These are phyloP conservation scores for Nannobrachium achirus DNA, from an alignment of 2,113 vertebrate genomes.

Conservation along the genomic window DNA sequence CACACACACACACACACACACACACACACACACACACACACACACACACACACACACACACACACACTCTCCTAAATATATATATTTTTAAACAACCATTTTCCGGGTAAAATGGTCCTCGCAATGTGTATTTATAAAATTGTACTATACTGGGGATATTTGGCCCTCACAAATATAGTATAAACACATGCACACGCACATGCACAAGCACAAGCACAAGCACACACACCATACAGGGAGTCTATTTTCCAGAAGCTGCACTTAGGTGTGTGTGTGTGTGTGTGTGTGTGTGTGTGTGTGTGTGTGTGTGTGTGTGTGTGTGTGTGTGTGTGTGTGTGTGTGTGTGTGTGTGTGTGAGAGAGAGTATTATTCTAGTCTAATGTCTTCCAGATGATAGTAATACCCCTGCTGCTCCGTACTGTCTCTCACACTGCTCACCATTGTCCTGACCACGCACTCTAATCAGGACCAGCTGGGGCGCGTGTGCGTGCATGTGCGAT, in stretches of 20 bases:
- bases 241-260: slow-evolving; percentile 66
- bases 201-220: slow-evolving; percentile 11
- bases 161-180: background rate
- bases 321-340: background rate
- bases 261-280: slow-evolving; percentile 5
- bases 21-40: background rate
- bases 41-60: background rate
- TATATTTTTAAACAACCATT: background rate
- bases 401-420: too few relatives aligned
- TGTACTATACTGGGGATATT: too few relatives aligned
- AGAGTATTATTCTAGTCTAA: background rate
- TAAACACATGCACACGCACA: background rate
- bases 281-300: background rate
- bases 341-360: background rate
- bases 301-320: slow-evolving; percentile 5
- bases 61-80: background rate
- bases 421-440: too few relatives aligned
- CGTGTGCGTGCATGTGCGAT: background rate
- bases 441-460: too few relatives aligned
- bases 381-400: too few relatives aligned
- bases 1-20: slow-evolving; percentile 3
- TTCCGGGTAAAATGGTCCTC: too few relatives aligned
- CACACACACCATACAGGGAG: slow-evolving; percentile 20
- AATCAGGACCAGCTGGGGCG: too few relatives aligned
- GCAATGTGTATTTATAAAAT: too few relatives aligned